Base-by-base conservation (phyloP, 92 coral and sea anemone genomes). In the Epizoanthus ramosus region DNA sequence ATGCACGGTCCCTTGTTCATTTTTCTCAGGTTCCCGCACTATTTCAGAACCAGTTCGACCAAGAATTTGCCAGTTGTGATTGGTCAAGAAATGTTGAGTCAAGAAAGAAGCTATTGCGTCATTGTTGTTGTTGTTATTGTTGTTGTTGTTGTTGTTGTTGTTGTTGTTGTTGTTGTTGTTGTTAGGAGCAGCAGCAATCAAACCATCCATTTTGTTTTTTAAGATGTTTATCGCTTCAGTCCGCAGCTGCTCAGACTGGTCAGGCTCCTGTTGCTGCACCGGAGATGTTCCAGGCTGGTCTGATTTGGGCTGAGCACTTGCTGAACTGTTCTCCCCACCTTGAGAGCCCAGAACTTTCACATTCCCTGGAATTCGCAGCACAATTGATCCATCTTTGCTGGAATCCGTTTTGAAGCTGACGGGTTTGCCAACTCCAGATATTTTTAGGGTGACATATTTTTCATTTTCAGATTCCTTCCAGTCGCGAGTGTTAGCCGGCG, bases 371-470 rank as follows among this genome's bases (percentile, higher is more conserved):
- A 93, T 84, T 37, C 88, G 87, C 41, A 93, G 82, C 2, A 91
- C 79, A 41, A 93, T 73, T 9, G 97, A 93, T 4, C 97, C 97
- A 24, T 93, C 97, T 25, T 73, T 70, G 21, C 94, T 91, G 25
- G 97, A 81, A 24, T 90, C 97, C n/a, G 97, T 92, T 59, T 89
- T 93, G 25, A 93, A 91, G 68, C 97, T 93, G 8, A 91, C 94
- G 18, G 97, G 97, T 61, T 80, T 89, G 35, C 97, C 97, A 12
- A 80, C 71, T 14, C 93, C 93, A 21, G 92, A 83, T 56, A 93
- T 93, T 72, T 91, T 91, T 2, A 93, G 60, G 24, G 88, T 88
- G 31, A 93, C 92, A 57, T 25, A 90, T 28, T 83, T 85, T 43
- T 68, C 80, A 24, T 85, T 66, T 6, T 52, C 25, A 9, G 71